phyloP scores from a whole-genome alignment of 1,140 invertebrate genomes.

The Periplaneta americana region DNA sequence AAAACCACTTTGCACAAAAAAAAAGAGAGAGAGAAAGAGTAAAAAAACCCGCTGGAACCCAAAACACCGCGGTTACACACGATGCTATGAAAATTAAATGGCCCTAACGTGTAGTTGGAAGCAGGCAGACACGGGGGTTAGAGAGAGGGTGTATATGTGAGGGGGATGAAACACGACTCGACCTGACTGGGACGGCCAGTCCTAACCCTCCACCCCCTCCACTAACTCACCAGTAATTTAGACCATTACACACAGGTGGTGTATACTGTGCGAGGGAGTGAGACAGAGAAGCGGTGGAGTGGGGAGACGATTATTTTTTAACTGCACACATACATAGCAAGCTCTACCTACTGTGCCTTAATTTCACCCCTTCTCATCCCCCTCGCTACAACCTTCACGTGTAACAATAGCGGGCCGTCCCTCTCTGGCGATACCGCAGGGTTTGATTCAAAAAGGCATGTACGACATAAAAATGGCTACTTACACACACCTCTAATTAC shows the following conservation, averaged over 20 bases:
- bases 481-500: constrained; percentile 2
- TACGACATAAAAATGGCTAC: constrained; percentile 10
- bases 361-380: neutral
- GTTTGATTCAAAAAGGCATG: neutral
- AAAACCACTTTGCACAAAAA: neutral
- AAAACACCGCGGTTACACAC: constrained; percentile 14
- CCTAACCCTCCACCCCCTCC: neutral
- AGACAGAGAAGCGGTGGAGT: too few relatives aligned
- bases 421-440: neutral
- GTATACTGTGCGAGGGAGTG: neutral
- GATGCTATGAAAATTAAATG: constrained; percentile 15
- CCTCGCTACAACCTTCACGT: too few relatives aligned
- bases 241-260: constrained; percentile 13
- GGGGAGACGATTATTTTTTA: constrained; percentile 11
- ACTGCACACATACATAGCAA: neutral
- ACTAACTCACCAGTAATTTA: constrained; percentile 11
- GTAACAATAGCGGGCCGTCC: neutral
- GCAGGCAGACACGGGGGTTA: neutral
- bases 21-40: neutral
- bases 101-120: neutral
- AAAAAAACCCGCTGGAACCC: neutral
- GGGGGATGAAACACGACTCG: neutral
- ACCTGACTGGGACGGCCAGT: neutral
- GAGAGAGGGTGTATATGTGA: neutral
- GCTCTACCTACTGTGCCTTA: neutral